Evolutionary conservation across 2,888 invertebrate genomes (phyloP), one percentile per base, ranked within the genome.

Genomic region (Fabriciana adippe): DNA sequence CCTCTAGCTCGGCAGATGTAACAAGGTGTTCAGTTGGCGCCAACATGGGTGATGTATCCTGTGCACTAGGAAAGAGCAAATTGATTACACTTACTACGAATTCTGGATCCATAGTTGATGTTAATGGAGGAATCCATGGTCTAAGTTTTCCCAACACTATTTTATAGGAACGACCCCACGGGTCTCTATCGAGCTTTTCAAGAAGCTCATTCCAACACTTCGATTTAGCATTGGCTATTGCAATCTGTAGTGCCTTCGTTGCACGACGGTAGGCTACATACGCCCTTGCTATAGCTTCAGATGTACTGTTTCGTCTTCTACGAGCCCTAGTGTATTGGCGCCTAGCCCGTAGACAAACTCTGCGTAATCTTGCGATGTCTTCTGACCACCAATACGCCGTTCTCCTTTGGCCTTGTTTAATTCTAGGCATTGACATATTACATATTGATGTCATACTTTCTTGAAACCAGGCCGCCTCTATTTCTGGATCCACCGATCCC

Each of bases 51-150:
- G n/a, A n/a, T n/a, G n/a, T n/a, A n/a, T n/a, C n/a, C n/a, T n/a
- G n/a, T n/a, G n/a, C 21, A 21, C 21, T 21, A 35, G 16, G 56
- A 18, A 50, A 67, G 26, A 63, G 51, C 8, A 51, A 31, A 16
- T 14, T 35, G 5, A 65, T 51, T n/a, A 68, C 57, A 16, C 6
- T 50, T 16, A 41, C 16, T 13, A 64, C 6, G 4, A 68, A 14
- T 15, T 45, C 54, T 3, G 68, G 57, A n/a, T 65, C 67, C 0
- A 72, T 26, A 2, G 68, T 74, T 31, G 66, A 68, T 35, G 71
- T 72, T n/a, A 72, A 15, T 0, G 74, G 69, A 15, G 71, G 72
- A 13, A 70, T 55, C 68, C 71, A 70, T 3, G 70, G 67, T 6
- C 70, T 45, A 1, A 74, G 56, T 50, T 74, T 72, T 1, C 62